Percentiles rank a stretch among this genome's conserved stretches.
Conservation (phyloP, 2,888 invertebrate genomes). For the Netelia inedita region DNA sequence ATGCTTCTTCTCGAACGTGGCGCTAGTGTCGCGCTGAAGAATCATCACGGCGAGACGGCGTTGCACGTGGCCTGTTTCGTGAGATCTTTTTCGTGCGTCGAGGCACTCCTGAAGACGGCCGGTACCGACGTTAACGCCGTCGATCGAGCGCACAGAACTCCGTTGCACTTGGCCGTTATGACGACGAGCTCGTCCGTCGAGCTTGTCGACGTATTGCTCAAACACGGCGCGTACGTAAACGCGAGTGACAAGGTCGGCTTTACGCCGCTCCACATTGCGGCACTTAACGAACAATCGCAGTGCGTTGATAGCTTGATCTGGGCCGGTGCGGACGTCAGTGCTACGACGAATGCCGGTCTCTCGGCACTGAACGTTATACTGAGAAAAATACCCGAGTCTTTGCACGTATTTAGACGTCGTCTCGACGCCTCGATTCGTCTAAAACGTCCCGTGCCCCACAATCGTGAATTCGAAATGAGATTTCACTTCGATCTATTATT, state of each 20-base stretch:
- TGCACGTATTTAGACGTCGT: constrained; percentile 84
- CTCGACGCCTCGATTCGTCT: constrained; percentile 83
- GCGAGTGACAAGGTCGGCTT: constrained; percentile 83
- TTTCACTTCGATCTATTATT: constrained; percentile 83
- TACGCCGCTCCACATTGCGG: constrained; percentile 85
- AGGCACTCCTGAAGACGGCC: constrained; percentile 78
- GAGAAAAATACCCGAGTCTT: constrained; percentile 85
- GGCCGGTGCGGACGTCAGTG: constrained; percentile 85
- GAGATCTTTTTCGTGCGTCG: constrained; percentile 80
- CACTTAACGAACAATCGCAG: constrained; percentile 84
- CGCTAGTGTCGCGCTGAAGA: constrained; percentile 83
- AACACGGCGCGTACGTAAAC: constrained; percentile 81
- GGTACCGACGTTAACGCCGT: constrained; percentile 83
- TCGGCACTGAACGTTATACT: constrained; percentile 85
- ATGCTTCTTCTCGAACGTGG: constrained; percentile 84
- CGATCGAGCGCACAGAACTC: constrained; percentile 83
- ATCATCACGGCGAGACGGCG: constrained; percentile 85
- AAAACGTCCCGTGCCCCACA: constrained; percentile 80
- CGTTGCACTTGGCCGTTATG: constrained; percentile 85
- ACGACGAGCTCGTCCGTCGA: constrained; percentile 81
- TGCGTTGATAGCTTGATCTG: constrained; percentile 85
- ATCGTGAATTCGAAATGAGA: constrained; percentile 83
- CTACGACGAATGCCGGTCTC: constrained; percentile 84
- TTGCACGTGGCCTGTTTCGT: constrained; percentile 86
- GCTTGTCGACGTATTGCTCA: constrained; percentile 80